Base-by-base conservation (phyloP, 2,888 invertebrate genomes). In the Oscheius onirici region DNA sequence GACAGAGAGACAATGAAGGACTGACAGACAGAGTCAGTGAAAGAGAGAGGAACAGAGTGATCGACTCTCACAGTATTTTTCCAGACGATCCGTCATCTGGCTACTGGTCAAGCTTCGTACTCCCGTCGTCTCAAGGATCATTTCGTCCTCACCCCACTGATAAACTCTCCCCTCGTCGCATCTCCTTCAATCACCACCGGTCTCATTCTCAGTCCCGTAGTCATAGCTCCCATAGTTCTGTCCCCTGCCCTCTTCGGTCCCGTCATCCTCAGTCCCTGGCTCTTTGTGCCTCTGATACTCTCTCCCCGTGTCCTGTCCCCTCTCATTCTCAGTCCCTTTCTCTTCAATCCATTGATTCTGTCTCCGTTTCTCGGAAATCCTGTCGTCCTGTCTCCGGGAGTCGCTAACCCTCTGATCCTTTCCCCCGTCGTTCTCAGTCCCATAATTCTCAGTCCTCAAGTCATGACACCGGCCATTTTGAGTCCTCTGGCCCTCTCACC, bases 241-340 rank as follows among this genome's bases (percentile, higher is more conserved):
- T 76, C 79, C 3, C 77, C 79, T 1, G 58, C 76, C 3, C 71
- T 79, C 28, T 77, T 67, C 34, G 74, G 76, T 24, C 41, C 73
- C 13, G 71, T 73, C 17, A 74, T 82, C 52, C 61, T 83, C 15
- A 80, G 80, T 17, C 83, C 84, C 10, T 82, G 83, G 81, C 61
- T 77, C n/a, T 81, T 84, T 58, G 75, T 83, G 10, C 81, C 82
- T 1, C 75, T 82, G 26, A 73, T 75, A 22, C 46, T 74, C 3
- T 60, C 54, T 17, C 77, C 77, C 15, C 75, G 76, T 68, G 57
- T 76, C 17, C 55, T 78, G 10, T 61, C 74, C 10, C 82, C 83
- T 8, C 58, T 79, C 49, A 75, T 84, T 55, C 69, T 84, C 24
- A 76, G 80, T 0, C 84, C 84, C 0, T 72, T 80, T 15, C 74